Percentiles rank a stretch among this genome's conserved stretches.
phyloP scores from a whole-genome alignment of 2,113 vertebrate species.

The Larimichthys crocea region DNA sequence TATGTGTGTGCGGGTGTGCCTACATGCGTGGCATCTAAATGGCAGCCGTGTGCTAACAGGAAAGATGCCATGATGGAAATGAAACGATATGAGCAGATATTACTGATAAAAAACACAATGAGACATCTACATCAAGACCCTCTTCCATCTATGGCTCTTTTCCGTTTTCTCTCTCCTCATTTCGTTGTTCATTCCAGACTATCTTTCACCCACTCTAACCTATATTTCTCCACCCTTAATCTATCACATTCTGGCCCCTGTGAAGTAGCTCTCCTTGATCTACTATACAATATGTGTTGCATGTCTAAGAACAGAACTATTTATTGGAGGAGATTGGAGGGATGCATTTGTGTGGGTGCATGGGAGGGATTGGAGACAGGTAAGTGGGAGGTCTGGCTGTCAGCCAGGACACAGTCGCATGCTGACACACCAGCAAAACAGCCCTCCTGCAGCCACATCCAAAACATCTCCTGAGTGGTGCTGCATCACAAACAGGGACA shows the following conservation, averaged over 20 bases:
- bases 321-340: too few relatives aligned
- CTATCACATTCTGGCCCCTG: neutral
- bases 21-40: conserved; percentile 17
- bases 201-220: neutral
- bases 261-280: neutral
- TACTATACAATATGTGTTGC: too few relatives aligned
- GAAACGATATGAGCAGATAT: conserved; percentile 46
- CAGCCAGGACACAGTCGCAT: conserved; percentile 42
- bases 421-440: conserved; percentile 49
- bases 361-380: neutral
- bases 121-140: conserved; percentile 34
- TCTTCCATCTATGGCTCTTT: neutral
- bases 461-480: conserved; percentile 35
- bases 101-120: conserved; percentile 1
- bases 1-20: neutral
- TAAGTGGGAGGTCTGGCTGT: conserved; percentile 30
- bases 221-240: neutral
- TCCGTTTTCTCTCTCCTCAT: neutral
- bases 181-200: neutral
- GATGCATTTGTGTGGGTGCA: conserved; percentile 1
- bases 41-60: conserved; percentile 23
- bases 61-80: conserved; percentile 26
- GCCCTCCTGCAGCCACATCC: conserved; percentile 20
- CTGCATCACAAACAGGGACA: conserved; percentile 25
- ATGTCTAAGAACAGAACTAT: neutral